Percentiles rank a stretch among this genome's conserved stretches.
Evolutionary conservation across 2,797 vertebrate genomes (phyloP).

Genomic region (Phataginus tetradactyla): DNA sequence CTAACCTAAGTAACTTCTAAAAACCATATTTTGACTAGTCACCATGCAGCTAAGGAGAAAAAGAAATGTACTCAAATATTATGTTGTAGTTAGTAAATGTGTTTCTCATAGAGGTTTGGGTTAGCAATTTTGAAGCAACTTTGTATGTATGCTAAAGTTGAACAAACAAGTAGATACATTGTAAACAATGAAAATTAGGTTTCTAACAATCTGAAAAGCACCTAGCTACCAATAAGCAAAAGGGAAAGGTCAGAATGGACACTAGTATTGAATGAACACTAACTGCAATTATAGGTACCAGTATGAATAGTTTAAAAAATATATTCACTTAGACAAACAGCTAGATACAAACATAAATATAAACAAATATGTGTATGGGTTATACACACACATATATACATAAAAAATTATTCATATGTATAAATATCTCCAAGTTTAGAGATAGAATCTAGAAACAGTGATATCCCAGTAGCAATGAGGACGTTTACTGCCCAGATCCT

Average conservation of each 20-base stretch:
- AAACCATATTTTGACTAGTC: background rate
- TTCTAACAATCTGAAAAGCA: background rate
- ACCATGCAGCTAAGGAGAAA: background rate
- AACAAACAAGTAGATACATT: background rate
- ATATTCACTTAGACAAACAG: no score
- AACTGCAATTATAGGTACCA: background rate
- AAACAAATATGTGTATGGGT: background rate
- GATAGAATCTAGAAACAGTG: background rate
- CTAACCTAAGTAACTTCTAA: background rate
- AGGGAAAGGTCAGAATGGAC: background rate
- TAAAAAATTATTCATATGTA: no score
- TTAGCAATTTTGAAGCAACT: background rate
- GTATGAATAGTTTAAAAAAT: background rate
- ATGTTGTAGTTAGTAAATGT: background rate
- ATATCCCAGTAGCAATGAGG: background rate
- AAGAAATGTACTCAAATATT: background rate
- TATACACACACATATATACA: background rate
- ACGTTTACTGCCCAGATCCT: background rate
- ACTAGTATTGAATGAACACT: no score
- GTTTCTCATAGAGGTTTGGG: background rate
- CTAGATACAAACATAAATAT: background rate
- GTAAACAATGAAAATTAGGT: background rate
- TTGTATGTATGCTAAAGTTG: background rate
- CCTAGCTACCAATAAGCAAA: background rate
- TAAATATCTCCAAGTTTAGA: background rate